Percentiles rank a stretch among this genome's conserved stretches.
Conservation (phyloP, 2,888 invertebrate species). For the Micropterix aruncella region DNA sequence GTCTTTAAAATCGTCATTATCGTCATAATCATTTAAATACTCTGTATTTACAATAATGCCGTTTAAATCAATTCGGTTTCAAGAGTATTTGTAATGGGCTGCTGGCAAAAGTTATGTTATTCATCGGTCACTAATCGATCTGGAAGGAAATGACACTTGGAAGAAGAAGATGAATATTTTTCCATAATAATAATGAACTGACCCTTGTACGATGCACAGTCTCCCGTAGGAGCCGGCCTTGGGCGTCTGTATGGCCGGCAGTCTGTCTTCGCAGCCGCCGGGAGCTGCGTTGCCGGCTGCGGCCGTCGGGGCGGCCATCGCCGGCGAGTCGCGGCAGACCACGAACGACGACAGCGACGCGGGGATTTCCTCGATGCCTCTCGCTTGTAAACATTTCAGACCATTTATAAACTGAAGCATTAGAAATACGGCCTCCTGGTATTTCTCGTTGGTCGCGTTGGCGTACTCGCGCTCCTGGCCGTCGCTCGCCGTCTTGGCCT, state of each 20-base stretch:
- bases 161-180: too few species aligned
- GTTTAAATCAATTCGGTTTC: too few species aligned
- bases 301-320: slow-evolving; percentile 7
- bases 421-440: slow-evolving; percentile 59
- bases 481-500: slow-evolving; percentile 37
- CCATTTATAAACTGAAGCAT: slow-evolving; percentile 71
- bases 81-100: too few species aligned
- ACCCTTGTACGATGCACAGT: slow-evolving; percentile 66
- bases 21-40: too few species aligned
- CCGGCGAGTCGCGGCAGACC: slow-evolving; percentile 44
- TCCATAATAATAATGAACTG: too few species aligned
- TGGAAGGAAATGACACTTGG: too few species aligned
- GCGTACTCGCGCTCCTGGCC: slow-evolving; percentile 26
- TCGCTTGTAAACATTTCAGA: slow-evolving; percentile 66
- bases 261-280: slow-evolving; percentile 26
- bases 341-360: slow-evolving; percentile 58
- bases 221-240: slow-evolving; percentile 41
- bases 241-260: slow-evolving; percentile 32
- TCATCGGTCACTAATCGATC: too few species aligned
- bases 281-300: slow-evolving; percentile 16
- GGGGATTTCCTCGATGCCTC: slow-evolving; percentile 69
- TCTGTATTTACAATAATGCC: too few species aligned
- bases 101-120: too few species aligned
- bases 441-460: slow-evolving; percentile 33
- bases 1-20: too few species aligned